phyloP scores from a whole-genome alignment of 2,888 invertebrate genomes.

The Melieria picta region DNA sequence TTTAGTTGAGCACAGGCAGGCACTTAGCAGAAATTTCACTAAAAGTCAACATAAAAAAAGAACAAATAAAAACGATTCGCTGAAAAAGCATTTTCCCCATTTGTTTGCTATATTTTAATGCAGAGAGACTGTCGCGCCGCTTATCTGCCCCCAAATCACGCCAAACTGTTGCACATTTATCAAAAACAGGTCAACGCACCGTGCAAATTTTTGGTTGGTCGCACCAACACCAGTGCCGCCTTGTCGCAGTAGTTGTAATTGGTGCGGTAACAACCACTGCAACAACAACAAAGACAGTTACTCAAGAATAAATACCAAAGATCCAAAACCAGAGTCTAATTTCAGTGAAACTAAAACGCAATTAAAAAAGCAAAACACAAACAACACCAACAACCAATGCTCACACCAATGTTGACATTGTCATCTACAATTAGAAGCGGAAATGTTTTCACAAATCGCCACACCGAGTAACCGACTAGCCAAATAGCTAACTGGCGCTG shows the following conservation, averaged over 20 bases:
- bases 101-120: background rate
- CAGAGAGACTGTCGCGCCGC: background rate
- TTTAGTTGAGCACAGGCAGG: no score
- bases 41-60: background rate
- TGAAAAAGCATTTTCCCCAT: no score
- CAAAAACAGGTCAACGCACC: conserved; percentile 42
- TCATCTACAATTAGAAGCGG: background rate
- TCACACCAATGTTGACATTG: background rate
- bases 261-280: background rate
- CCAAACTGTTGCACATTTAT: conserved; percentile 59
- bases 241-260: no score
- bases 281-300: background rate
- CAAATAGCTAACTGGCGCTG: background rate
- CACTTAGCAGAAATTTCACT: background rate
- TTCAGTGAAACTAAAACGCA: conserved; percentile 20
- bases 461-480: background rate
- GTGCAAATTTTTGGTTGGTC: no score
- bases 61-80: background rate
- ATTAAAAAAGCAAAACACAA: background rate
- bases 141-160: conserved; percentile 57
- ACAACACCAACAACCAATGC: background rate
- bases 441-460: background rate
- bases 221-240: no score
- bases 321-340: background rate
- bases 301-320: background rate